These are phyloP conservation scores for Phenacoccus solenopsis DNA, from an alignment of 1,140 invertebrate genomes.

Conservation along the genomic window DNA sequence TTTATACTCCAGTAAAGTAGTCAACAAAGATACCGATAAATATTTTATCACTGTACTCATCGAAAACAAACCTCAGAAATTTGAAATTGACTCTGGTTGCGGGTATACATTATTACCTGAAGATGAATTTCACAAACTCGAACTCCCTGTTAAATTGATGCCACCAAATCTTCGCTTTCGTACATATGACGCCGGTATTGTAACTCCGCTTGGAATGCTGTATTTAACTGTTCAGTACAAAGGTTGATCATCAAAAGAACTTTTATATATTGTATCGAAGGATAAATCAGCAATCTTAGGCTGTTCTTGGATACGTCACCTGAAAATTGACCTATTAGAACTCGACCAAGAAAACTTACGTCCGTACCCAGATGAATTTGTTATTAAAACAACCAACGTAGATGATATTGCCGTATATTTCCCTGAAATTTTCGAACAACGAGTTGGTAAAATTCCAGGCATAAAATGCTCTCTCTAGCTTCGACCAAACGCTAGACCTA, in stretches of 20 bases:
- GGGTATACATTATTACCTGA: neutral
- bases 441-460: neutral
- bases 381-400: neutral
- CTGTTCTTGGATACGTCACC: neutral
- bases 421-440: neutral
- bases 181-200: neutral
- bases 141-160: neutral
- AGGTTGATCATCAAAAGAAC: neutral
- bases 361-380: neutral
- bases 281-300: neutral
- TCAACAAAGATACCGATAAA: neutral
- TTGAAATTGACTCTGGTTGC: neutral
- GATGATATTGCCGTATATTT: neutral
- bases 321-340: neutral
- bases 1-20: neutral
- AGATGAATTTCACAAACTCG: neutral
- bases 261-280: neutral
- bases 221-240: neutral
- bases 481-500: conserved; percentile 22
- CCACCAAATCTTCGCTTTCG: neutral
- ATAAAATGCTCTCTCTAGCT: neutral
- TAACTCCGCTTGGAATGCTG: neutral
- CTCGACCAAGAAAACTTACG: neutral
- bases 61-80: neutral
- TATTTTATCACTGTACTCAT: neutral